Base-by-base conservation (phyloP, 2,797 vertebrate species). In the Rhadinocentrus ornatus region DNA sequence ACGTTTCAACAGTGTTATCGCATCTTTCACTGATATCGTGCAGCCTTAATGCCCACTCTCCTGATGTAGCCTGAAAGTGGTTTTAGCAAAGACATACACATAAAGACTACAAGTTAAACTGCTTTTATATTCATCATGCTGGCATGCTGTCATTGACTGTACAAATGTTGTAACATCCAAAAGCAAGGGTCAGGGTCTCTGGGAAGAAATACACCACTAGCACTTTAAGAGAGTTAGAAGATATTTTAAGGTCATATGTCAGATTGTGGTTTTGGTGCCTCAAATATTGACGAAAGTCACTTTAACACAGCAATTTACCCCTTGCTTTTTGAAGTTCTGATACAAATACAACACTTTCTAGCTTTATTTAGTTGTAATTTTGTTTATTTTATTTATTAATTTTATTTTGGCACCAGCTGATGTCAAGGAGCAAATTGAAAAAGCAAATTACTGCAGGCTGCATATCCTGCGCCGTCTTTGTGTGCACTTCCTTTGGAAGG, bases 361-460 rank as follows among this genome's bases (percentile, higher is more conserved):
- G 31, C 22, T 57, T 66, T 64, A 52, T 54, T 65, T 50, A 18
- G 13, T 22, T 10, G 27, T 15, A n/a, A 27, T 68, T 74, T 71
- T 2, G 60, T 66, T 52, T 57, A 1, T 46, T 27, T 37, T 18
- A 8, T 44, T 44, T 44, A 32, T 32, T 41, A 18, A 63, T 15
- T 39, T 39, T 74, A 67, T 60, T 80, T 74, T 78, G 70, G 55
- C 75, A 73, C 75, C 63, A 73, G 75, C 80, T 83, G 77, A 80
- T 82, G 73, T 81, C 53, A 50, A 81, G 72, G 67, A 88, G 78
- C 75, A 82, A 85, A 86, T 74, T 75, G 75, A 83, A 86, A 81
- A 82, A 84, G 82, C 66, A 59, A 83, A 88, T 90, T 78, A 84
- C 82, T 62, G 8, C 32, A 59, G 84, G 81, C 82, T 72, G 77